Base-by-base conservation (phyloP, 1,140 invertebrate species). In the Leptinotarsa texana region DNA sequence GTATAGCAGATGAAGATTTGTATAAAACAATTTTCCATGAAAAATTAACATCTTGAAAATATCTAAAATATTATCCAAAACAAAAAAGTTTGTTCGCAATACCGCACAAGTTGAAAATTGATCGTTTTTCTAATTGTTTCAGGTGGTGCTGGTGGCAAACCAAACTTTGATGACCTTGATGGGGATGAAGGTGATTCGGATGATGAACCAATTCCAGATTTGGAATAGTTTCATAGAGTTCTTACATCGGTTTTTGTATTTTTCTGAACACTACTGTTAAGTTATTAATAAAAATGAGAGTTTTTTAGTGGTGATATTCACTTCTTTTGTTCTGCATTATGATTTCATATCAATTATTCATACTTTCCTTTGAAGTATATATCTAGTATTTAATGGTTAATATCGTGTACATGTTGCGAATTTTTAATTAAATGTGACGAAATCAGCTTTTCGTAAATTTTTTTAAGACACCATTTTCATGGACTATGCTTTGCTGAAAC, bases 121-220 rank as follows among this genome's bases (percentile, higher is more conserved):
- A 33, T 5, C 8, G 1, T 67, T 69, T 42, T 49, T 15, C 3
- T 42, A 42, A 69, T 69, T 69, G 27, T 42, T 33, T 69, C 13
- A 33, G 83, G 77, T 51, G 80, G 76, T 67, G 83, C 77, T 27
- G 82, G 76, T 70, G 80, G 78, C 13, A 83, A 83, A 78, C 84
- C 84, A 49, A 80, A 78, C 47, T 84, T 84, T 72, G 84, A 85
- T 74, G 84, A 85, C 75, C 67, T 85, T 6, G 81, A 85, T 51
- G 80, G 76, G 15, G 83, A 78, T 49, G 82, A 80, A n/a, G 81
- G 75, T 47, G 84, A 85, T 77, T 85, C 84, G n/a, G 84, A 85
- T 66, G 84, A 85, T 76, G 84, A 85, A 77, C 81, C 83, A 27
- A 79, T 85, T 72, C 84, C 84, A 18, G 82, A 84, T 62, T 79